These are phyloP conservation scores for Gallinago undulata DNA, from an alignment of 2,113 vertebrate genomes.

Conservation along the genomic window DNA sequence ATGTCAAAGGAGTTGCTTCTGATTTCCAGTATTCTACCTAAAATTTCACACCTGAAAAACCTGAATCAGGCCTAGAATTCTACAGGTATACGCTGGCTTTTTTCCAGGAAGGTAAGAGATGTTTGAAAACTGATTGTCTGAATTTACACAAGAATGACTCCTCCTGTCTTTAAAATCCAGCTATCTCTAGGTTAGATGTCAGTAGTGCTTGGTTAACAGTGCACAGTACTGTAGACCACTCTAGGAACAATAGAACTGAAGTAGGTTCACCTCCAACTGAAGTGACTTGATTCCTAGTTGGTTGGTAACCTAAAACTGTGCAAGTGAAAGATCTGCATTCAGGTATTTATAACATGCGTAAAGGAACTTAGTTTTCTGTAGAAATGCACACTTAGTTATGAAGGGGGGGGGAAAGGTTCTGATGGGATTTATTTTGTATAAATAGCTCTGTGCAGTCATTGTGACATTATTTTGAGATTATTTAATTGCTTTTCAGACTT, in stretches of 20 bases:
- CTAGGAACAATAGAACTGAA: background rate
- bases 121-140: background rate
- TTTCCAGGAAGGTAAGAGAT: background rate
- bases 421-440: background rate
- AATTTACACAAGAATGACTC: background rate
- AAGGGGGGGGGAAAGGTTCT: fast-evolving
- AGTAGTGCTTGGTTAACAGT: background rate
- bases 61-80: background rate
- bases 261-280: background rate
- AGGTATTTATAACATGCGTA: background rate
- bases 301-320: background rate
- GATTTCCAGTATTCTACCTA: background rate
- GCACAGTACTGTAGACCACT: background rate
- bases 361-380: background rate
- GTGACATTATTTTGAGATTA: background rate
- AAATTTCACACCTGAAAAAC: background rate
- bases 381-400: background rate
- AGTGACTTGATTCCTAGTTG: background rate
- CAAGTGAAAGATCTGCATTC: background rate
- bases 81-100: background rate
- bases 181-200: background rate
- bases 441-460: background rate
- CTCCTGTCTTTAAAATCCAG: background rate
- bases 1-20: background rate
- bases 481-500: background rate